Base-by-base conservation (phyloP, 2,113 vertebrate genomes). In the Noctilio leporinus region DNA sequence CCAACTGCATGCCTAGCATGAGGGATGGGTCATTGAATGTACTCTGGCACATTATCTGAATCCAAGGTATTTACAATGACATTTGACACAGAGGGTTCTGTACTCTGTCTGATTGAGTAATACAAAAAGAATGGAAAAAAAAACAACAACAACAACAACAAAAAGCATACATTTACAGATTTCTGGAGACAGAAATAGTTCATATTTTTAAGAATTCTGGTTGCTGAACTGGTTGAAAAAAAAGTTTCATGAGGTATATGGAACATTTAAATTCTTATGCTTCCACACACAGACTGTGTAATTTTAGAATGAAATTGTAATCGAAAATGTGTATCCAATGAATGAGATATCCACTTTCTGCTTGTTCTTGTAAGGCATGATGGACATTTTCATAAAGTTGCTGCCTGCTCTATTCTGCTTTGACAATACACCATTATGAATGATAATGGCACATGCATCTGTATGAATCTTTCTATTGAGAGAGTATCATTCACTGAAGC, bases 231-330 rank as follows among this genome's bases (percentile, higher is more conserved):
- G 0, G 5, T 30, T 84, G 40, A 62, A 30, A 90, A 87, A 83
- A 81, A 80, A 78, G 8, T 51, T 85, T 38, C 40, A 92, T 55
- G 0, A 26, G 91, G 3, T 78, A 64, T 57, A 26, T 38, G 33
- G 10, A 86, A 76, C 28, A 30, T 55, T 97, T 92, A 89, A 93
- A 90, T 88, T 28, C 62, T 90, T 93, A 86, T 91, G 7, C 33
- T 81, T 93, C 19, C 49, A 47, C 69, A 47, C 69, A 70, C 73
- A 89, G 17, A 51, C 35, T 62, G 0, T 49, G 22, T 43, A 89
- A 53, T 89, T 59, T 43, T 83, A 49, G 62, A 94, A 62, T n/a
- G 30, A 72, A 89, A 93, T 53, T 94, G 7, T 80, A 62, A 86
- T 89, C 8, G 10, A 83, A 92, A 75, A 57, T 78, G 7, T 51